A percentile compares a stretch with the other conserved stretches of the same genome.
phyloP scores from a whole-genome alignment of 2,888 invertebrate species.

The Synanthedon formicaeformis region DNA sequence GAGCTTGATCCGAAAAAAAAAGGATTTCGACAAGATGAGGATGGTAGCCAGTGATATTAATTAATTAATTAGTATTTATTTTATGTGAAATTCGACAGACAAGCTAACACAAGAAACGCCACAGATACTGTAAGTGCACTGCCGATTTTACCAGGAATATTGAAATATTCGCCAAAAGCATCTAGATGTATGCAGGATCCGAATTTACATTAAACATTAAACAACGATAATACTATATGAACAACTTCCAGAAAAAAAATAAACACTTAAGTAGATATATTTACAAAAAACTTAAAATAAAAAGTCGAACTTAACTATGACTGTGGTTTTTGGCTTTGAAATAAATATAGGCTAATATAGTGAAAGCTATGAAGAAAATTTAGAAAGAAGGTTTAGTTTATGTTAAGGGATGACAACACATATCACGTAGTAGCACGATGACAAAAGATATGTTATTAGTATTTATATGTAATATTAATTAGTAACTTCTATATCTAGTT shows the following conservation, averaged over 20 bases:
- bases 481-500: slow-evolving; percentile 1
- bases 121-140: too few species aligned
- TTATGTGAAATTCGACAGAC: too few species aligned
- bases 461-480: neutral
- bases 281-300: slow-evolving; percentile 61
- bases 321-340: slow-evolving; percentile 70
- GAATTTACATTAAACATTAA: slow-evolving; percentile 50
- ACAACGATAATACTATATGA: slow-evolving; percentile 65
- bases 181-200: too few species aligned
- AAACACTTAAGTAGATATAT: slow-evolving; percentile 58
- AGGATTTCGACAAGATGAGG: too few species aligned
- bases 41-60: too few species aligned
- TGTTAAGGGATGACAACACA: neutral
- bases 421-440: neutral
- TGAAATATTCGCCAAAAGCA: too few species aligned
- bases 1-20: too few species aligned
- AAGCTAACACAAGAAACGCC: too few species aligned
- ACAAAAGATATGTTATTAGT: neutral
- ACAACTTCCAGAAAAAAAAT: slow-evolving; percentile 49
- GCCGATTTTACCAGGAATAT: too few species aligned
- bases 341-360: slow-evolving; percentile 64
- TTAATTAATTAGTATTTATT: too few species aligned
- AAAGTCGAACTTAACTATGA: slow-evolving; percentile 57
- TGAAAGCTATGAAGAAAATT: slow-evolving; percentile 55
- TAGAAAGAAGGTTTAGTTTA: neutral